Conservation (phyloP, 2,888 invertebrate genomes). For the Papilio elwesi region DNA sequence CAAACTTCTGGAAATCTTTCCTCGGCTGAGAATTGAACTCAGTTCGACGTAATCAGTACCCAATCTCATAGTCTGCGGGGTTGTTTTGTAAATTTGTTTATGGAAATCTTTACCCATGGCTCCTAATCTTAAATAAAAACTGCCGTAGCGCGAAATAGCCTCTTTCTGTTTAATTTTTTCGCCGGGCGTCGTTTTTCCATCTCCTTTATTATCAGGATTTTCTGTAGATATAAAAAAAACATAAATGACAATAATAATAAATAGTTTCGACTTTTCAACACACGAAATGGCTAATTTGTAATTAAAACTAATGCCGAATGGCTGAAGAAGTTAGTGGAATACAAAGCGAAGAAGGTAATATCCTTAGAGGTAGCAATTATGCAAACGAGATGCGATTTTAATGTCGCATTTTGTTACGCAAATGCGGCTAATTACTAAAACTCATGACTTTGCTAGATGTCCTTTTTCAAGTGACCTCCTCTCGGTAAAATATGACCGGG, state of each 20-base stretch:
- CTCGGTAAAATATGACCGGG: slow-evolving; percentile 22
- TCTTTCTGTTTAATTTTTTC: slow-evolving; percentile 72
- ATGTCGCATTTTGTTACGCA: slow-evolving; percentile 82
- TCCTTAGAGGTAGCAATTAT: slow-evolving; percentile 78
- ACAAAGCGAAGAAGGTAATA: slow-evolving; percentile 74
- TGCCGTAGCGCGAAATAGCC: slow-evolving; percentile 87
- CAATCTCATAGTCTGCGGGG: too few relatives aligned
- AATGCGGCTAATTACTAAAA: slow-evolving; percentile 75
- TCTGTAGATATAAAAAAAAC: slow-evolving; percentile 23
- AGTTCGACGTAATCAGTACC: too few relatives aligned
- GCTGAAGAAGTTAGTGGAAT: slow-evolving; percentile 71
- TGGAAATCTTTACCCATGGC: slow-evolving; percentile 86
- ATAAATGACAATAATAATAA: slow-evolving; percentile 38
- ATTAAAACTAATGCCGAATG: slow-evolving; percentile 65
- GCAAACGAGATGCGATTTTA: slow-evolving; percentile 83
- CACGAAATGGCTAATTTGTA: slow-evolving; percentile 50
- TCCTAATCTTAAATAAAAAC: slow-evolving; percentile 93
- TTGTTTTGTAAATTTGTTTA: too few relatives aligned
- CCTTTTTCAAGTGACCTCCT: slow-evolving; percentile 33
- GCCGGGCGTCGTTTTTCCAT: slow-evolving; percentile 64
- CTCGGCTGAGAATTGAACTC: too few relatives aligned
- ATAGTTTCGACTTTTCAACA: slow-evolving; percentile 46
- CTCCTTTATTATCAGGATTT: slow-evolving; percentile 70
- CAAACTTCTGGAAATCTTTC: too few relatives aligned
- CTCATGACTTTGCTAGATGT: slow-evolving; percentile 48